These are phyloP conservation scores for Bombylius major DNA, from an alignment of 2,888 invertebrate genomes.

Conservation along the genomic window DNA sequence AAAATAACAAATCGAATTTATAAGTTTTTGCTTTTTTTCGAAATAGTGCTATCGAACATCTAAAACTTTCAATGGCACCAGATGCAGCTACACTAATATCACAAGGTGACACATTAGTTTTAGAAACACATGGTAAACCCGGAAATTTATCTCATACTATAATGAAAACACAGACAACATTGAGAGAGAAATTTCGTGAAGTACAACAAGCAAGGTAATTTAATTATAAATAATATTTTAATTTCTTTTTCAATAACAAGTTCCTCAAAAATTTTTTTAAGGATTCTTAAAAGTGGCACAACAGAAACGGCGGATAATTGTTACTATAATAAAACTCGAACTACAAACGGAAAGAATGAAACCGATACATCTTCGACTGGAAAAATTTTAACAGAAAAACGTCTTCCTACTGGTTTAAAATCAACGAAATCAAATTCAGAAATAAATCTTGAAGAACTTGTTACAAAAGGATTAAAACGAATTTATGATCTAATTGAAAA, in stretches of 20 bases:
- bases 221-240: not conserved
- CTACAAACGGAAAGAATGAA: slow-evolving; percentile 7
- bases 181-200: slow-evolving; percentile 35
- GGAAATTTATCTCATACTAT: slow-evolving; percentile 31
- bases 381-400: slow-evolving; percentile 11
- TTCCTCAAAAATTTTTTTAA: not conserved
- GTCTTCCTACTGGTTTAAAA: slow-evolving; percentile 12
- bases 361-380: slow-evolving; percentile 3
- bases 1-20: not conserved
- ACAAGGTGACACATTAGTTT: slow-evolving; percentile 61
- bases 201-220: slow-evolving; percentile 33
- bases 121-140: slow-evolving; percentile 46
- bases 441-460: slow-evolving; percentile 31
- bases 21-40: not conserved
- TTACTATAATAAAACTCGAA: not conserved
- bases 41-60: slow-evolving; percentile 28
- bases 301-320: not conserved
- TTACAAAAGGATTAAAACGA: slow-evolving; percentile 32
- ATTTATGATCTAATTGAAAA: slow-evolving; percentile 33
- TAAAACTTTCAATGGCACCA: slow-evolving; percentile 45
- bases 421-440: slow-evolving; percentile 11
- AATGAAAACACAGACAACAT: slow-evolving; percentile 32
- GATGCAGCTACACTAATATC: slow-evolving; percentile 67
- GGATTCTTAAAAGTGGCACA: not conserved
- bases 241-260: not conserved